Conservation (phyloP, 2,888 invertebrate genomes). For the Rhodophaea formosa region DNA sequence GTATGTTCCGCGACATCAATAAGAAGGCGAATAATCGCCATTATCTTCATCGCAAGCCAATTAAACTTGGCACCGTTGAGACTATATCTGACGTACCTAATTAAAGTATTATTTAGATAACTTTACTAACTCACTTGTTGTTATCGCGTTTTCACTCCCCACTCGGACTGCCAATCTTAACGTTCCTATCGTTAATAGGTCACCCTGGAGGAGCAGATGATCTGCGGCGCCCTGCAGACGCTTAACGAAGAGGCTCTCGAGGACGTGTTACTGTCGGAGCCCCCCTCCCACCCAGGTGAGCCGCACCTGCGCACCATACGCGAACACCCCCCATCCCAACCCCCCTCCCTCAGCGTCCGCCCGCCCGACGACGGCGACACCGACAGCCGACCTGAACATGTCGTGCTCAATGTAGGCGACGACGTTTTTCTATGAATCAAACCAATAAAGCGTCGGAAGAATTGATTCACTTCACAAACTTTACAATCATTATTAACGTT, state of each 20-base stretch:
- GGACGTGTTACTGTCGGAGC: conserved; percentile 90
- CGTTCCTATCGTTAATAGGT: conserved; percentile 82
- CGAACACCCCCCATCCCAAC: conserved; percentile 45
- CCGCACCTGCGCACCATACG: conserved; percentile 58
- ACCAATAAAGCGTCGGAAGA: background rate
- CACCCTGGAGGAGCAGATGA: conserved; percentile 96
- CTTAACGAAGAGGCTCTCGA: conserved; percentile 96
- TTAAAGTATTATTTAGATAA: too few species aligned
- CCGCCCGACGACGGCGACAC: conserved; percentile 25
- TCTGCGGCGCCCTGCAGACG: conserved; percentile 95
- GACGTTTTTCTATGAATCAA: conserved; percentile 25
- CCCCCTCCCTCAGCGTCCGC: conserved; percentile 29
- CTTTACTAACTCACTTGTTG: background rate
- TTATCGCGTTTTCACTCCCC: background rate
- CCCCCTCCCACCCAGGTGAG: conserved; percentile 80
- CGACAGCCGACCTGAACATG: conserved; percentile 39
- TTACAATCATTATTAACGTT: too few species aligned
- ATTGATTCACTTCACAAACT: background rate
- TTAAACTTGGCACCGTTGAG: too few species aligned
- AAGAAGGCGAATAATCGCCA: too few species aligned
- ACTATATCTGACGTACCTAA: too few species aligned
- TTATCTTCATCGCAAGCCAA: too few species aligned
- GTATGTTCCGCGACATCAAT: too few species aligned
- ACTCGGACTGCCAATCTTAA: background rate
- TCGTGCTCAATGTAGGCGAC: conserved; percentile 59